phyloP scores from a whole-genome alignment of 1,140 invertebrate genomes.

The Drosophila ambigua region DNA sequence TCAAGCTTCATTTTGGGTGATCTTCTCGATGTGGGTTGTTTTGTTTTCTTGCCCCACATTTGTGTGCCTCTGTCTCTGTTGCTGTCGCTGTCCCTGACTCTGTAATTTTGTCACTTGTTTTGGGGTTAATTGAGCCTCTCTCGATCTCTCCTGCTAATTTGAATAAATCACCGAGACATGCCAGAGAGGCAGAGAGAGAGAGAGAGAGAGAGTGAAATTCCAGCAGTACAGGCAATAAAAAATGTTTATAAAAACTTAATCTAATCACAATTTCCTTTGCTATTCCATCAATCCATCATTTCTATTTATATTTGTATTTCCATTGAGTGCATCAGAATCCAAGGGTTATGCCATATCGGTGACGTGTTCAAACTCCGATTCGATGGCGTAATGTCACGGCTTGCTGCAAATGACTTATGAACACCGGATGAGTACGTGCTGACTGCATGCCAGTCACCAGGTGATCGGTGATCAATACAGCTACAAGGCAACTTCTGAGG shows the following conservation, averaged over 20 bases:
- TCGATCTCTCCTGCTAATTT: constrained; percentile 51
- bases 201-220: constrained; percentile 2
- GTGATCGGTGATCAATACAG: constrained; percentile 29
- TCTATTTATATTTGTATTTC: constrained; percentile 75
- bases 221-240: constrained; percentile 14
- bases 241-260: constrained; percentile 51
- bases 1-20: constrained; percentile 23
- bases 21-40: constrained; percentile 42
- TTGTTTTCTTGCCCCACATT: constrained; percentile 48
- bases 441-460: constrained; percentile 30
- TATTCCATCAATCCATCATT: constrained; percentile 49
- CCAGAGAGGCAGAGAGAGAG: constrained; percentile 8
- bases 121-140: constrained; percentile 69
- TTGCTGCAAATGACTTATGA: constrained; percentile 29
- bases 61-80: constrained; percentile 12
- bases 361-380: constrained; percentile 37
- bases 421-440: constrained; percentile 65
- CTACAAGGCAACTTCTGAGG: constrained; percentile 17
- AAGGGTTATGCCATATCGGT: constrained; percentile 50
- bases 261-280: constrained; percentile 61
- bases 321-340: constrained; percentile 29
- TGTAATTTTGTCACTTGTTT: constrained; percentile 66
- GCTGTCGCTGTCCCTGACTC: constrained; percentile 34
- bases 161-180: constrained; percentile 56
- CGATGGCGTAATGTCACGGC: constrained; percentile 60